phyloP scores from a whole-genome alignment of 1,140 invertebrate species.

The Coboldia fuscipes region DNA sequence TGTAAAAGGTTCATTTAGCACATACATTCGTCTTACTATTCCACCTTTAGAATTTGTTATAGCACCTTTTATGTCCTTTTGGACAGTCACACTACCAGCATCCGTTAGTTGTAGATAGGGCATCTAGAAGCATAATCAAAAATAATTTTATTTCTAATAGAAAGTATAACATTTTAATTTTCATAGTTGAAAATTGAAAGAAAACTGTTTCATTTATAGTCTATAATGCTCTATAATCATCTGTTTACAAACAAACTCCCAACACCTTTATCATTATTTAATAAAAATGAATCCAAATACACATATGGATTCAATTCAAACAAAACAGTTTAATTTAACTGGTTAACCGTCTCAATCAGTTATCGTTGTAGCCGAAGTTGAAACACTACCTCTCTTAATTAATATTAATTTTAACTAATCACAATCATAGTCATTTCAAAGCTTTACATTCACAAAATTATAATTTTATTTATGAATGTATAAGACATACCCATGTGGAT shows the following conservation, averaged over 20 bases:
- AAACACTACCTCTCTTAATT: not conserved
- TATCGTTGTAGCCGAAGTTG: not conserved
- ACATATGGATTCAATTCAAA: not conserved
- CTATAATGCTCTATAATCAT: no score
- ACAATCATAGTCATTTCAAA: not conserved
- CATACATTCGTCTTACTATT: constrained; percentile 20
- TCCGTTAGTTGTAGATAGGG: constrained; percentile 20
- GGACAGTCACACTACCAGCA: constrained; percentile 16
- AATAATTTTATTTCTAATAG: not conserved
- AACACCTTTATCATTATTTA: no score
- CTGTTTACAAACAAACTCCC: no score
- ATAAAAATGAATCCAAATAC: not conserved
- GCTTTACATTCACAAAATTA: not conserved
- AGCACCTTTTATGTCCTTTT: constrained; percentile 20
- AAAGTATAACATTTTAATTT: not conserved
- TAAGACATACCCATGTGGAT: not conserved
- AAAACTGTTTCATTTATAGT: no score
- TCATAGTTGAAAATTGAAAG: no score
- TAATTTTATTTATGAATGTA: not conserved
- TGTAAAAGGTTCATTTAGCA: constrained; percentile 20
- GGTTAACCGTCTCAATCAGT: not conserved
- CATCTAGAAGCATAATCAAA: constrained; percentile 9
- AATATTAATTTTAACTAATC: not conserved
- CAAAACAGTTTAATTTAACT: no score
- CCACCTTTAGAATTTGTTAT: constrained; percentile 16